Evolutionary conservation across 1,140 invertebrate species (phyloP), one percentile per base, ranked within the genome.

Genomic region (Ganaspis sp.): DNA sequence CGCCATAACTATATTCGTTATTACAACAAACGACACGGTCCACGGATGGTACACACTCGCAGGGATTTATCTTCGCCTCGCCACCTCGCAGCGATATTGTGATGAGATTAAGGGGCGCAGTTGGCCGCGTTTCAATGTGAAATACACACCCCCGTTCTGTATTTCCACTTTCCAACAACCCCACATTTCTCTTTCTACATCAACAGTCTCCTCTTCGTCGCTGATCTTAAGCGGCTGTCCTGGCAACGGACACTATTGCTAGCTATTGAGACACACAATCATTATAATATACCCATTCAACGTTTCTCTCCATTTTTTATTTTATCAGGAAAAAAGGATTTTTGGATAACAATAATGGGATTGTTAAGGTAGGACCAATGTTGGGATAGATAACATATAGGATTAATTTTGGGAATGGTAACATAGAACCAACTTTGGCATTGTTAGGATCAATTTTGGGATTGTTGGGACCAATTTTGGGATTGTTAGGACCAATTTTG

Each of bases 111-210:
- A 87, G 77, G 76, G 81, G 80, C 84, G 86, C 90, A 89, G 89
- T 91, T 90, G 90, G 89, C 87, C 89, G 90, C 87, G 72, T 88
- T 85, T 90, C 87, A 91, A 91, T 91, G 85, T 88, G 79, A 83
- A 84, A 87, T 87, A 85, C 84, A 86, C 82, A 83, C 84, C 80
- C 78, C 78, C 79, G 77, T 69, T 49, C 45, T 17, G 77, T 83
- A 81, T 86, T 87, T 83, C 84, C 84, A 81, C 79, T 49, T 49
- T 42, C 73, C 37, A 45, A 29, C 54, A 53, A 64, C 58, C 26
- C 21, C 21, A 69, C 29, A 40, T 70, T 42, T 40, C 38, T 21
- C 69, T 26, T 70, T 38, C 38, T 70, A 40, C 34, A 38, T 42
- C 38, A 40, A 40, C 69, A 38, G 69, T 12, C 23, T 23, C 26